A percentile compares a stretch with the other conserved stretches of the same genome.
These are phyloP conservation scores for Anableps anableps DNA, from an alignment of 2,797 vertebrate genomes.

Conservation along the genomic window DNA sequence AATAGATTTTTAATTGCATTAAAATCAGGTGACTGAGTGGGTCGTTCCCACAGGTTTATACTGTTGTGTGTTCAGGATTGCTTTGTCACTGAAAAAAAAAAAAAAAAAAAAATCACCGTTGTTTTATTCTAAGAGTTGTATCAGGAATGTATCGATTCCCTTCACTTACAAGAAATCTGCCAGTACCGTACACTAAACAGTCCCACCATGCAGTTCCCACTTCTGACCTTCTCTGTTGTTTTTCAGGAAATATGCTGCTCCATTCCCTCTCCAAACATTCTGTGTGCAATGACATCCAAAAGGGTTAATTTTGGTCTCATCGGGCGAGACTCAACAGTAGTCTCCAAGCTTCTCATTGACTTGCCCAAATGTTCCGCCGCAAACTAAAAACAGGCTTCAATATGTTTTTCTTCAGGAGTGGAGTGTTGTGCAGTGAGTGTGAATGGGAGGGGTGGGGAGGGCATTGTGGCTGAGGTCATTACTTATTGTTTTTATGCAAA, in stretches of 20 bases:
- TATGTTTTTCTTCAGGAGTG: neutral
- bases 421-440: neutral
- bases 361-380: neutral
- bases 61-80: neutral
- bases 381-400: neutral
- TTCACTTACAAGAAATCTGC: neutral
- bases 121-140: neutral
- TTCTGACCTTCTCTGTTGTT: neutral
- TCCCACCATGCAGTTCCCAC: neutral
- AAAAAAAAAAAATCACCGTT: neutral
- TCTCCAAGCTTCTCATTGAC: neutral
- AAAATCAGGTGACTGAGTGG: neutral
- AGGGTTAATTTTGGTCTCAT: neutral
- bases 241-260: neutral
- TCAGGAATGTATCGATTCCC: neutral
- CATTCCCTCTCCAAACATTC: neutral
- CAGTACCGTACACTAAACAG: neutral
- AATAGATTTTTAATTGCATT: slow-evolving; percentile 2
- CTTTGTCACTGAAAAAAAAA: too few relatives aligned
- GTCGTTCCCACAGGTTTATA: neutral
- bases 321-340: neutral
- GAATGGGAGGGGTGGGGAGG: neutral
- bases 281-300: neutral
- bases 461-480: neutral
- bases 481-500: neutral